Evolutionary conservation across 2,797 vertebrate genomes (phyloP).

Genomic region (Poeciliopsis presidionis): DNA sequence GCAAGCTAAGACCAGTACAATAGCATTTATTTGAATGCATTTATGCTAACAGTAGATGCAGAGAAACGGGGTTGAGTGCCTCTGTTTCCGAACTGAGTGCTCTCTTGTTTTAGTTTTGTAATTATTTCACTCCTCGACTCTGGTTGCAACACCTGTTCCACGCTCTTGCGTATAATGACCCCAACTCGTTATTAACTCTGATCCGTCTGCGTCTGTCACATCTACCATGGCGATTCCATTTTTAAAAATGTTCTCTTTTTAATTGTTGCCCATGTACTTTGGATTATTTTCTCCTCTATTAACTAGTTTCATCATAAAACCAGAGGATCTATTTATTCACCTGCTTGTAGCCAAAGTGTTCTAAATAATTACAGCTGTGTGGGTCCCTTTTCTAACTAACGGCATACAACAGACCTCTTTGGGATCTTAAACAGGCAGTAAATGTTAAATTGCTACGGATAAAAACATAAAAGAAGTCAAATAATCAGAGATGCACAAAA

Average conservation of each 20-base stretch:
- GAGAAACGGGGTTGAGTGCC: constrained; percentile 17
- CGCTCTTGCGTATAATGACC: constrained; percentile 47
- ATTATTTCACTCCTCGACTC: constrained; percentile 46
- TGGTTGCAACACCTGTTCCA: constrained; percentile 28
- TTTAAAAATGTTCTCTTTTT: too few species aligned
- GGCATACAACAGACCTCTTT: not conserved
- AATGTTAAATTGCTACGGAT: not conserved
- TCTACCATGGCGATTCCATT: constrained; percentile 6
- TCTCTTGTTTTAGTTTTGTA: constrained; percentile 37
- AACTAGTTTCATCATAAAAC: not conserved
- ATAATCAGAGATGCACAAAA: not conserved
- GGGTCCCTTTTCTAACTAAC: not conserved
- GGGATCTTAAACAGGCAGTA: not conserved
- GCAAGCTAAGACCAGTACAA: not conserved
- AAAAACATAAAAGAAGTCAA: not conserved
- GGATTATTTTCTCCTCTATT: not conserved
- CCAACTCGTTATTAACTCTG: constrained; percentile 57
- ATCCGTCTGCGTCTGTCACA: constrained; percentile 45
- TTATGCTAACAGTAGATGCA: not conserved
- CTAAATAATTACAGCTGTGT: not conserved
- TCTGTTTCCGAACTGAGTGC: constrained; percentile 15
- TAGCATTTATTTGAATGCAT: not conserved
- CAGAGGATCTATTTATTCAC: not conserved
- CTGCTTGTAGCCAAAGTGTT: constrained; percentile 13
- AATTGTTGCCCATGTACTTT: not conserved